A percentile compares a stretch with the other conserved stretches of the same genome.
These are phyloP conservation scores for Agrochola lota DNA, from an alignment of 2,888 invertebrate genomes.

Conservation along the genomic window DNA sequence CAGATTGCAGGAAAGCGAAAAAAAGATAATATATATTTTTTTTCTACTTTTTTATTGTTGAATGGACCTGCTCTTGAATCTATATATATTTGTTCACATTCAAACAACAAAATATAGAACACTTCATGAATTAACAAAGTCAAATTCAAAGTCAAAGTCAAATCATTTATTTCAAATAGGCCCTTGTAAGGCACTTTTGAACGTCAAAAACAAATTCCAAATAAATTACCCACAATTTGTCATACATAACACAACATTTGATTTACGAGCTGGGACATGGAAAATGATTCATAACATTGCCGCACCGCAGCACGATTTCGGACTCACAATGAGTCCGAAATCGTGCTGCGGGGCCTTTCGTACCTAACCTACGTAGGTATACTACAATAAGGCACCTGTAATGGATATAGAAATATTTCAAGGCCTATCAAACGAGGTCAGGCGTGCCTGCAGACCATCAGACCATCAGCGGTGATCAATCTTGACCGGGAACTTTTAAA, in stretches of 20 bases:
- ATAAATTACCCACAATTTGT: slow-evolving; percentile 41
- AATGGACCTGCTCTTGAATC: not conserved
- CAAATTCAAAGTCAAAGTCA: not conserved
- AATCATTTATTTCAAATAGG: too few species aligned
- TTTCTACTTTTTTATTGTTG: too few species aligned
- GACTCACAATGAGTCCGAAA: too few species aligned
- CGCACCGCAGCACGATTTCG: slow-evolving; percentile 2
- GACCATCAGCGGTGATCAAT: slow-evolving; percentile 73
- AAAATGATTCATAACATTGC: slow-evolving; percentile 31
- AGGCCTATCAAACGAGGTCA: slow-evolving; percentile 69
- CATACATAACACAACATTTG: slow-evolving; percentile 51
- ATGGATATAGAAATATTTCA: slow-evolving; percentile 67
- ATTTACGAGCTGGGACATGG: slow-evolving; percentile 33
- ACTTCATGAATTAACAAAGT: slow-evolving; percentile 21
- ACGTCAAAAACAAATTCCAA: slow-evolving; percentile 38
- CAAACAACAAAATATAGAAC: slow-evolving; percentile 5
- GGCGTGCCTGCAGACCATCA: slow-evolving; percentile 66
- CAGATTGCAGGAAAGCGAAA: too few species aligned
- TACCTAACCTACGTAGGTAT: too few species aligned
- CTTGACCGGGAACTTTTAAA: slow-evolving; percentile 69
- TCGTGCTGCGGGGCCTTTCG: too few species aligned
- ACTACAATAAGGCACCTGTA: slow-evolving; percentile 53
- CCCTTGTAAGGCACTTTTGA: too few species aligned
- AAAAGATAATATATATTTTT: too few species aligned
- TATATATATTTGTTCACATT: slow-evolving; percentile 11